Evolutionary conservation across 1,140 invertebrate species (phyloP).

Genomic region (Tetraneura akinire): DNA sequence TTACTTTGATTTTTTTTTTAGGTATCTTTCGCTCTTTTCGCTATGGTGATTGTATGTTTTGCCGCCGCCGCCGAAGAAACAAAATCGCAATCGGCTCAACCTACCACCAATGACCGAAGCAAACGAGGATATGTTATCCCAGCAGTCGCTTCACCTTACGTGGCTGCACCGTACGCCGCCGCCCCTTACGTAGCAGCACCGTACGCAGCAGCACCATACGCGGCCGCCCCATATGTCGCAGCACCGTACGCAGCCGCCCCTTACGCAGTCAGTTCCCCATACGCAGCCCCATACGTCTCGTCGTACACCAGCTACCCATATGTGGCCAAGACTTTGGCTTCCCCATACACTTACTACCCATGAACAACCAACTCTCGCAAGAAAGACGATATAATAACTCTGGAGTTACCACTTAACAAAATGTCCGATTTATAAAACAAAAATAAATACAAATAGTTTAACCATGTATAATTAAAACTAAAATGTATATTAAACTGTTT

Average conservation of each 20-base stretch:
- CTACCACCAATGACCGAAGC: constrained; percentile 16
- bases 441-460: background rate
- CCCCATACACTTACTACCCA: constrained; percentile 35
- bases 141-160: background rate
- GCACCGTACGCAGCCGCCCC: constrained; percentile 1
- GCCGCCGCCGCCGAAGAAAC: constrained; percentile 11
- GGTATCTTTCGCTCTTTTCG: constrained; percentile 36
- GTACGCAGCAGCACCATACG: background rate
- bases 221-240: constrained; percentile 1
- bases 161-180: background rate
- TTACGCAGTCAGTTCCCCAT: constrained; percentile 1
- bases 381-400: background rate
- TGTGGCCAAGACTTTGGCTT: constrained; percentile 35
- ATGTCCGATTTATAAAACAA: background rate
- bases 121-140: background rate
- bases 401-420: background rate
- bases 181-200: background rate
- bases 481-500: background rate
- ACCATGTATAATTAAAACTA: background rate
- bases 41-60: background rate
- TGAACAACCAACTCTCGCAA: background rate
- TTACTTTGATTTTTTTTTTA: too few species aligned
- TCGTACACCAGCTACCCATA: constrained; percentile 39
- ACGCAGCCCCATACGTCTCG: constrained; percentile 32
- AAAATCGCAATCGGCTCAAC: background rate